Evolutionary conservation across 2,888 invertebrate species (phyloP), one percentile per base, ranked within the genome.

Genomic region (Scaptomyza caliginosa): DNA sequence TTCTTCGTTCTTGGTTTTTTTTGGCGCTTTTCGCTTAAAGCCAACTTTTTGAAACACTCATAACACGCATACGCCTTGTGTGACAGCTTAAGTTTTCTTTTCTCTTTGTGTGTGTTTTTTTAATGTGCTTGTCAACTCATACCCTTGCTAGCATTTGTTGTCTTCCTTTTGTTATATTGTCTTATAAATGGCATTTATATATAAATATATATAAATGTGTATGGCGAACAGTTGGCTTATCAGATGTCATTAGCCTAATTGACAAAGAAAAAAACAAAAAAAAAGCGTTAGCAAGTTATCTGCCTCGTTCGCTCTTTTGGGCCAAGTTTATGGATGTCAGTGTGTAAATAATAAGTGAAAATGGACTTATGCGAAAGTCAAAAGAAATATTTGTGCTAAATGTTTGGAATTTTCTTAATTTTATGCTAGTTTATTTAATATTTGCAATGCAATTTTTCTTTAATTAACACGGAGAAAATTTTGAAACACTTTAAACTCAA

Each of bases 21-120:
- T 45, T 23, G 32, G 16, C 10, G 11, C 24, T 23, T 24, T 36
- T 8, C 24, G 32, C 40, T 49, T 38, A 24, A 39, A 57, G 60
- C 28, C 17, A 34, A 30, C 38, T 51, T 51, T 19, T 21, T 16
- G 26, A 43, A 21, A 46, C 50, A 56, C 57, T 32, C 57, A 75
- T 52, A 75, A 43, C 76, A 79, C 71, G 71, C 54, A 82, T 76
- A 76, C 74, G 83, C 64, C 69, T n/a, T 48, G 83, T 79, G 67
- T 46, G 64, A 38, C 58, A 64, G 49, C 51, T 34, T 48, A 69
- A 55, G 30, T 49, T 70, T 10, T 23, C 42, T 38, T 26, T 26
- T 26, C 10, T 21, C 4, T 21, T 21, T n/a, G n/a, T n/a, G n/a
- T n/a, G n/a, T n/a, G n/a, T n/a, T n/a, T n/a, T n/a, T n/a, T n/a